A percentile compares a stretch with the other conserved stretches of the same genome.
These are phyloP conservation scores for Lingula anatina DNA, from an alignment of 2,888 invertebrate species.

Conservation along the genomic window DNA sequence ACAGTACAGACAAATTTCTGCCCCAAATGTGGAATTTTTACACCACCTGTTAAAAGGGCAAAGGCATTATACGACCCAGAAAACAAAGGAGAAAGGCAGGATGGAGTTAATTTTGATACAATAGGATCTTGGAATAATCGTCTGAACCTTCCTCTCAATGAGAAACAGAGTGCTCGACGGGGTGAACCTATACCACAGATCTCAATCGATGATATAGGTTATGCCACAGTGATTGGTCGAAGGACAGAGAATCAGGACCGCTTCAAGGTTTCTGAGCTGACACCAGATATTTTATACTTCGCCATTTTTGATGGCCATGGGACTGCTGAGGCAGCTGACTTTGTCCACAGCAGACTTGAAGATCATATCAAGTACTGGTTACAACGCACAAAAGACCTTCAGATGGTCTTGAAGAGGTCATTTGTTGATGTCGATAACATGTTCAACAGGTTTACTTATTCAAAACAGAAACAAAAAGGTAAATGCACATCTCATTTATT, in stretches of 20 bases:
- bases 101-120: constrained; percentile 51
- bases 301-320: constrained; percentile 58
- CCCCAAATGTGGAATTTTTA: too few relatives aligned
- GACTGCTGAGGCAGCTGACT: constrained; percentile 53
- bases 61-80: constrained; percentile 46
- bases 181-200: constrained; percentile 56
- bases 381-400: constrained; percentile 37
- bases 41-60: too few relatives aligned
- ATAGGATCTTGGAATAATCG: constrained; percentile 55
- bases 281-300: constrained; percentile 51
- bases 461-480: too few relatives aligned
- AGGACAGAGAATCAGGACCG: constrained; percentile 55
- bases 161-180: constrained; percentile 54
- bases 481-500: too few relatives aligned
- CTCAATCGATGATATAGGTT: constrained; percentile 47
- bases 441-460: too few relatives aligned
- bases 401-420: constrained; percentile 45
- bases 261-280: constrained; percentile 39
- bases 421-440: constrained; percentile 54
- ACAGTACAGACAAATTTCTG: too few relatives aligned
- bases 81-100: constrained; percentile 38
- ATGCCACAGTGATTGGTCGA: constrained; percentile 50
- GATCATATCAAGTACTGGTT: constrained; percentile 46
- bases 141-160: constrained; percentile 48
- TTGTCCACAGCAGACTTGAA: constrained; percentile 48